Evolutionary conservation across 1,140 invertebrate species (phyloP).

Genomic region (Diploscapter pachys): DNA sequence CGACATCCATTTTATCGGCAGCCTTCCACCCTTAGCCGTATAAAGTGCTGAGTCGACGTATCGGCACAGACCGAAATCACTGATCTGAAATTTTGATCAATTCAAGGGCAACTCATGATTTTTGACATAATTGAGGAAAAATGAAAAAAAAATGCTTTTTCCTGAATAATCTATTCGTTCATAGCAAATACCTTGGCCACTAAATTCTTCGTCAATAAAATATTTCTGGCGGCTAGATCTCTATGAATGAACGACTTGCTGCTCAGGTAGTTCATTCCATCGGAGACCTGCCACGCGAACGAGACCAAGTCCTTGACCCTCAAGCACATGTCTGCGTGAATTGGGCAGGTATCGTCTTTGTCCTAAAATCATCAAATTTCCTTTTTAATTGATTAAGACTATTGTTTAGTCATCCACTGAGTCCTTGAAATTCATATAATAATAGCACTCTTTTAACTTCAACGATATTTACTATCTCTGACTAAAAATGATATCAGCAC

Average conservation of each 20-base stretch:
- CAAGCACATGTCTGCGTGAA: constrained; percentile 29
- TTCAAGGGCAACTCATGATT: too few relatives aligned
- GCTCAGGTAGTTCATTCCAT: constrained; percentile 32
- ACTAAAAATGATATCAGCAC: too few relatives aligned
- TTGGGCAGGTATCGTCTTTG: constrained; percentile 22
- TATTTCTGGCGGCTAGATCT: constrained; percentile 27
- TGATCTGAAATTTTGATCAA: constrained; percentile 11
- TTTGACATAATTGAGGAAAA: too few relatives aligned
- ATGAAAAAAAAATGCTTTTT: neutral
- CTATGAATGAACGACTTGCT: constrained; percentile 27
- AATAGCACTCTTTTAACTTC: too few relatives aligned
- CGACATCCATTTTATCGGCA: constrained; percentile 35
- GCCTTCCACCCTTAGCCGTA: constrained; percentile 26
- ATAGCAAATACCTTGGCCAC: constrained; percentile 17
- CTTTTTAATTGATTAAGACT: too few relatives aligned
- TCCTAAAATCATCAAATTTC: neutral
- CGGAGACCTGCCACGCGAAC: constrained; percentile 31
- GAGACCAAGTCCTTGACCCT: constrained; percentile 29
- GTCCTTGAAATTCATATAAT: too few relatives aligned
- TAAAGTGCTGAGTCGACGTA: constrained; percentile 33
- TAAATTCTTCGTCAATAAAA: constrained; percentile 24
- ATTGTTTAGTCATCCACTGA: too few relatives aligned
- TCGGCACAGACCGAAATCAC: constrained; percentile 33
- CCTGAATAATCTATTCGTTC: neutral
- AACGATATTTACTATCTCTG: too few relatives aligned